These are phyloP conservation scores for Xenopus tropicalis DNA, from an alignment of 2,113 vertebrate genomes.

Conservation along the genomic window DNA sequence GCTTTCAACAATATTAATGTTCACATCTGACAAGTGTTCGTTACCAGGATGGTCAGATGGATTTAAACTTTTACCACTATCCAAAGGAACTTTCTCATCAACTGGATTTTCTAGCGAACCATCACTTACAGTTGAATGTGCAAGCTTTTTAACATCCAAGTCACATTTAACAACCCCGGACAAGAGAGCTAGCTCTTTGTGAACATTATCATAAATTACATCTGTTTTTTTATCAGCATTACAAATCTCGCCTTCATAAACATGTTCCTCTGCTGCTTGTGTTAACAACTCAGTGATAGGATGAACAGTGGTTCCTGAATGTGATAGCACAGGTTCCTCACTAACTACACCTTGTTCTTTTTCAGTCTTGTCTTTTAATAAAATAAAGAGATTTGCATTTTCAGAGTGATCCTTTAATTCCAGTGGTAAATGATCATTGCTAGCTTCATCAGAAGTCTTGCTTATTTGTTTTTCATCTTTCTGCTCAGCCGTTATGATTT, in stretches of 20 bases:
- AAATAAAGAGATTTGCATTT: conserved; percentile 4
- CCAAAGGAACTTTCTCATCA: conserved; percentile 21
- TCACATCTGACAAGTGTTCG: conserved; percentile 32
- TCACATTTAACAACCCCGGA: conserved; percentile 36
- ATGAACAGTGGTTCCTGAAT: neutral
- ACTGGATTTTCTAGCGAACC: conserved; percentile 44
- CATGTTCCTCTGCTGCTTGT: neutral
- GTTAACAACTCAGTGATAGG: neutral
- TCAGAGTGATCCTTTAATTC: neutral
- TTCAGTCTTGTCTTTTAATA: neutral
- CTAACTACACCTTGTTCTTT: neutral
- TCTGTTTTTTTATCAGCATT: conserved; percentile 49
- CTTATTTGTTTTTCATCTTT: conserved; percentile 45
- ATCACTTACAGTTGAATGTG: conserved; percentile 45
- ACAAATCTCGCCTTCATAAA: conserved; percentile 38
- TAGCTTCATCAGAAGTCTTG: conserved; percentile 50
- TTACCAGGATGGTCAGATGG: no score
- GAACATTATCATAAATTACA: conserved; percentile 38
- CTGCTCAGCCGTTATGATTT: conserved; percentile 47
- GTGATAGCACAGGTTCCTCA: neutral
- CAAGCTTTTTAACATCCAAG: conserved; percentile 11
- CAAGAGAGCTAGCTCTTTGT: conserved; percentile 34
- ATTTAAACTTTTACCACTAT: no score
- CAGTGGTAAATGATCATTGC: conserved; percentile 48
- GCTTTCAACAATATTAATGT: conserved; percentile 53